Conservation (phyloP, 2,797 vertebrate species). For the Philypnodon macrostomus region DNA sequence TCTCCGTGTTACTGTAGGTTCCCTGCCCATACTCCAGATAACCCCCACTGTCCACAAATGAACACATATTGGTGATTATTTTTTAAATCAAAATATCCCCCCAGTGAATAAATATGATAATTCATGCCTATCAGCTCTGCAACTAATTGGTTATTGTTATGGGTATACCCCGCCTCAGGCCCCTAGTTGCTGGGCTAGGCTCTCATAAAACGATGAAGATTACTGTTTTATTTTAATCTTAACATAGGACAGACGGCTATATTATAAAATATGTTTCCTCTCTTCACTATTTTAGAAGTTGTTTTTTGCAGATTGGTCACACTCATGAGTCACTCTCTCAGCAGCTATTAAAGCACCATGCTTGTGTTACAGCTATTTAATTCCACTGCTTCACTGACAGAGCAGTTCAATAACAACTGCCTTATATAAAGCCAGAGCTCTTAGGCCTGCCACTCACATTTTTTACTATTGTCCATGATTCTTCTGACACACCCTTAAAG, state of each 20-base stretch:
- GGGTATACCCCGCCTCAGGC: neutral
- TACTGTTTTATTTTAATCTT: too few species aligned
- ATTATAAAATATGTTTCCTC: neutral
- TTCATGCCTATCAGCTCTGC: neutral
- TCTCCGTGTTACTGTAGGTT: neutral
- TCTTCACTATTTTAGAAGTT: neutral
- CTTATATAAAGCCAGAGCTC: neutral
- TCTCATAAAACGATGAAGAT: too few species aligned
- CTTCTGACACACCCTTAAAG: constrained; percentile 1
- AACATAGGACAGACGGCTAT: neutral
- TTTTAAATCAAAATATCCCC: too few species aligned
- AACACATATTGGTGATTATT: too few species aligned
- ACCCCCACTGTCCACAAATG: too few species aligned
- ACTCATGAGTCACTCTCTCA: constrained; percentile 1
- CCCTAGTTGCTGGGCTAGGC: neutral
- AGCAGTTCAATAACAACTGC: neutral
- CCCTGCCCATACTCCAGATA: too few species aligned
- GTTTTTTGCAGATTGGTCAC: constrained; percentile 1
- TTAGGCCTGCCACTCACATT: neutral
- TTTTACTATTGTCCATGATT: neutral
- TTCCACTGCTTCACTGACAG: neutral
- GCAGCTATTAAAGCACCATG: neutral
- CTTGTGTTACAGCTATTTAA: neutral
- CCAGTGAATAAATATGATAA: too few species aligned
- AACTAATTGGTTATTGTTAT: neutral